These are phyloP conservation scores for Globodera ellingtonae DNA, from an alignment of 1,140 invertebrate species.

Conservation along the genomic window DNA sequence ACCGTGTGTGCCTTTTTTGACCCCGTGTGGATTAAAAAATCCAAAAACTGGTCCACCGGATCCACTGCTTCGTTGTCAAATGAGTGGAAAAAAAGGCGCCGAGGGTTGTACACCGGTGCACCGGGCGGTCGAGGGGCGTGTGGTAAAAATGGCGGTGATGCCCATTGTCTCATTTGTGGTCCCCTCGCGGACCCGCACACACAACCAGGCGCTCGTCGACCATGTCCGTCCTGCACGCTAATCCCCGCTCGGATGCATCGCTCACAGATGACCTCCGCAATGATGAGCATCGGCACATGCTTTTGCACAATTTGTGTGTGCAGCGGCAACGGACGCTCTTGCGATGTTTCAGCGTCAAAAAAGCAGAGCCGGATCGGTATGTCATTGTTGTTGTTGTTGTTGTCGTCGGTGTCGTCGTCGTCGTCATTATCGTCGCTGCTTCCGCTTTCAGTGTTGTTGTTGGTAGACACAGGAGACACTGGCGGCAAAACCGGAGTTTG, in stretches of 20 bases:
- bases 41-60: slow-evolving; percentile 24
- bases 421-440: no score
- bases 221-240: neutral
- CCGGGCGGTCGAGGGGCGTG: neutral
- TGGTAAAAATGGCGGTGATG: slow-evolving; percentile 6
- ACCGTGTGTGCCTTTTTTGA: neutral
- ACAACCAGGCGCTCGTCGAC: neutral
- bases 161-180: neutral
- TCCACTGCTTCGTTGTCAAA: slow-evolving; percentile 1
- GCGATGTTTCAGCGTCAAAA: slow-evolving; percentile 9
- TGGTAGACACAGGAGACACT: no score
- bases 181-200: neutral
- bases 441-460: no score
- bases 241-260: slow-evolving; percentile 10
- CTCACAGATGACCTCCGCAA: slow-evolving; percentile 12
- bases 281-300: slow-evolving; percentile 6
- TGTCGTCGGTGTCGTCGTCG: no score
- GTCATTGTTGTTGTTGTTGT: neutral
- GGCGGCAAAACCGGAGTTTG: no score
- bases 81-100: slow-evolving; percentile 7
- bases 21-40: neutral
- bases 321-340: neutral
- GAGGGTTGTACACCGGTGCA: neutral
- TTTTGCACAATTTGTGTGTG: neutral
- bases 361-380: neutral